Base-by-base conservation (phyloP, 2,113 vertebrate genomes). In the Barbus barbus region DNA sequence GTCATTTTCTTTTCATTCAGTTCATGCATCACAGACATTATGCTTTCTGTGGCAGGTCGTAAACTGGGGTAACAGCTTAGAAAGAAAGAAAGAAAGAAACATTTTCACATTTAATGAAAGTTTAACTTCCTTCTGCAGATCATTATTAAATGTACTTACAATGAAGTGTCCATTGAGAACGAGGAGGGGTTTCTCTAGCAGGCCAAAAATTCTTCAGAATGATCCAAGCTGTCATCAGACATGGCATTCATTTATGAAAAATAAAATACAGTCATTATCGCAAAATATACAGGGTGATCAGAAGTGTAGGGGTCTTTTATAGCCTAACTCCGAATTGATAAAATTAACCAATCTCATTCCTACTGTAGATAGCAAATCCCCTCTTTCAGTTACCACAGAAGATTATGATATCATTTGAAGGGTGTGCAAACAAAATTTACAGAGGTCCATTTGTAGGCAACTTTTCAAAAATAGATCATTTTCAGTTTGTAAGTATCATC, bases 21-120 rank as follows among this genome's bases (percentile, higher is more conserved):
- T 12, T 81, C 38, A 41, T 7, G 2, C 28, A 36, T 86, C 9
- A 77, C 77, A 16, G 72, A 84, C 61, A 77, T 18, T 5, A 84
- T 84, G 38, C 8, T 53, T 28, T 60, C 22, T 3, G 12, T 82
- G 77, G 13, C 5, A 72, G 78, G 86, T 16, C 1, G 1, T 20
- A 87, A 4, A 8, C 33, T 16, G 20, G 14, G n/a, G 38, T 26
- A 69, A 74, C 2, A 36, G 26, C 31, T 83, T 61, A 24, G 46
- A 69, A 11, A 26, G 22, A 14, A 22, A 80, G 3, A 44, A 18
- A 2, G 20, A 38, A 38, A 38, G 5, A 63, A 53, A 14, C n/a
- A n/a, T n/a, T n/a, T n/a, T n/a, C n/a, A n/a, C n/a, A n/a, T 44
- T 24, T 3, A 71, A 22, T 53, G 16, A 53, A 53, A 53, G 69